Evolutionary conservation across 2,888 invertebrate genomes (phyloP).

Genomic region (Parnassius orleans): DNA sequence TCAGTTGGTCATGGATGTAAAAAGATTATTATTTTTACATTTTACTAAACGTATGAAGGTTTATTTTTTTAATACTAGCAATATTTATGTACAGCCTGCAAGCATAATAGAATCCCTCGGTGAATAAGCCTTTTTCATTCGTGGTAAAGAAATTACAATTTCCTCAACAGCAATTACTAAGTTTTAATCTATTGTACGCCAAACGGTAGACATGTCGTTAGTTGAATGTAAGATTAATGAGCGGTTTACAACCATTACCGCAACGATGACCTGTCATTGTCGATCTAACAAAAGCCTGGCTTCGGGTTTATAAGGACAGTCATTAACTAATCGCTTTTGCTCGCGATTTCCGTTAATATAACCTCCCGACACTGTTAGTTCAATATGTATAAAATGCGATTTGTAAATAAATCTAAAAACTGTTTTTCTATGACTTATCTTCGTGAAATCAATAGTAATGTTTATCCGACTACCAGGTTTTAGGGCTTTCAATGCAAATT

Average conservation of each 20-base stretch:
- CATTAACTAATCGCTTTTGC: slow-evolving; percentile 45
- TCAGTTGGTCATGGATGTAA: no score
- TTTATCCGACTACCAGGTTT: no score
- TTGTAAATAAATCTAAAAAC: not conserved
- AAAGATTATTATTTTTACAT: no score
- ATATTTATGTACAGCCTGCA: not conserved
- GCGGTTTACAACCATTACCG: slow-evolving; percentile 49
- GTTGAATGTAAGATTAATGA: slow-evolving; percentile 76
- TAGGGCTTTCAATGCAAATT: no score
- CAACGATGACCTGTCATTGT: slow-evolving; percentile 56
- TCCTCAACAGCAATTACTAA: slow-evolving; percentile 63
- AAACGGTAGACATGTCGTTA: slow-evolving; percentile 46
- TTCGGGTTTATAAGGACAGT: slow-evolving; percentile 41
- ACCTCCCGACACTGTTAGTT: slow-evolving; percentile 5
- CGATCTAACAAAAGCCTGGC: slow-evolving; percentile 53
- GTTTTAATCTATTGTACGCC: slow-evolving; percentile 56
- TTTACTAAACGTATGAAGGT: no score
- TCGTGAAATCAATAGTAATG: not conserved
- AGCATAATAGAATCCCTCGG: slow-evolving; percentile 7
- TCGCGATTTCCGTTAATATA: slow-evolving; percentile 14
- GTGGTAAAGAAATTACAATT: slow-evolving; percentile 64
- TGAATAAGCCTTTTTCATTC: slow-evolving; percentile 21
- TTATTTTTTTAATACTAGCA: no score
- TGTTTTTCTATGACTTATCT: not conserved
- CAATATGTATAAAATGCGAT: not conserved